These are phyloP conservation scores for Cryptotis parvus DNA, from an alignment of 2,113 vertebrate genomes.

Conservation along the genomic window DNA sequence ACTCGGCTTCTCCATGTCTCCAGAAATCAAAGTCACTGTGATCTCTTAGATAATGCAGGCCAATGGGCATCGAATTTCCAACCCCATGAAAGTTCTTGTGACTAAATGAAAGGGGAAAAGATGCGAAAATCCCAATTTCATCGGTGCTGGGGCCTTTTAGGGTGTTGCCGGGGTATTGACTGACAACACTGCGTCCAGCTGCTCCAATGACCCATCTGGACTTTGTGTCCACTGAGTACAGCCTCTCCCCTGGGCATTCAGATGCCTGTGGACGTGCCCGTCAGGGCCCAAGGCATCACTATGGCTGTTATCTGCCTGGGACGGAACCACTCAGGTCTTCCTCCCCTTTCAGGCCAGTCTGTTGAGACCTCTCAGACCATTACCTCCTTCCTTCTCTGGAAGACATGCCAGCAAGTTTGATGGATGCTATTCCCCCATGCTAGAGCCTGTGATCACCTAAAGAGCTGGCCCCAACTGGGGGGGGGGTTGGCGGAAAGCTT, in stretches of 20 bases:
- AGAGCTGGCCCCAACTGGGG: too few relatives aligned
- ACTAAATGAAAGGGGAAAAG: not conserved
- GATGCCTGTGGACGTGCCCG: rapidly evolving
- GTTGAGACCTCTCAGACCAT: not conserved
- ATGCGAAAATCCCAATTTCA: not conserved
- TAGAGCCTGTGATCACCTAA: too few relatives aligned
- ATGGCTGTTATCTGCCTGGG: rapidly evolving
- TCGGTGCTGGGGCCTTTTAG: not conserved
- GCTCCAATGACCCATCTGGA: not conserved
- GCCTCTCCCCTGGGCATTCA: not conserved
- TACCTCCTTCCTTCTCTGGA: not conserved
- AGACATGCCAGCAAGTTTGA: too few relatives aligned
- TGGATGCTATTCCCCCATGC: too few relatives aligned
- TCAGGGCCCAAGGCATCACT: not conserved
- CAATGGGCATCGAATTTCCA: constrained; percentile 16
- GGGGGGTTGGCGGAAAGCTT: too few relatives aligned
- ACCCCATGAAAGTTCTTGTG: constrained; percentile 48
- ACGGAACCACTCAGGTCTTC: not conserved
- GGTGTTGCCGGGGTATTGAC: not conserved
- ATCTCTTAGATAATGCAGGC: not conserved
- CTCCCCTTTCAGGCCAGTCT: not conserved
- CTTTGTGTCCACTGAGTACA: too few relatives aligned
- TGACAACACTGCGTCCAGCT: not conserved
- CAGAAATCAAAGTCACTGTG: constrained; percentile 47
- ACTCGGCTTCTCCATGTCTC: constrained; percentile 34